Percentiles rank a stretch among this genome's conserved stretches.
phyloP scores from a whole-genome alignment of 1,140 invertebrate species.

The Spodoptera litura region DNA sequence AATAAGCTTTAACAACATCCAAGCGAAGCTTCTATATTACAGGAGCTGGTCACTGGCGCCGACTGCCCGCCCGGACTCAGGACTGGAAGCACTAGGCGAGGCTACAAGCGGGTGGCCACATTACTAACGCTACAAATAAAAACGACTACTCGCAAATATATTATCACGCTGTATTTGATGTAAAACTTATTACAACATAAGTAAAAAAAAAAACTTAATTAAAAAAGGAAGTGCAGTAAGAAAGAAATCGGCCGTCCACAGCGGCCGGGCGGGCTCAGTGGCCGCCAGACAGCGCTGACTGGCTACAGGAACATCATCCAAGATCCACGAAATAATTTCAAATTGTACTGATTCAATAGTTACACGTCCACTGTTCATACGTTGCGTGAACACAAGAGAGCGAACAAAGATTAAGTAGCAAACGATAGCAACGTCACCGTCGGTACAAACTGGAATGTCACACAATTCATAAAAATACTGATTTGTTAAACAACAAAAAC shows the following conservation, averaged over 20 bases:
- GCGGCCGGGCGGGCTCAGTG: neutral
- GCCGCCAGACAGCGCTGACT: no score
- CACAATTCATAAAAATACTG: conserved; percentile 84
- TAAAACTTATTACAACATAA: conserved; percentile 73
- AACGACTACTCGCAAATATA: conserved; percentile 72
- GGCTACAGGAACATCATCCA: conserved; percentile 28
- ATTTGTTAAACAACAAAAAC: conserved; percentile 80
- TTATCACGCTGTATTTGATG: conserved; percentile 76
- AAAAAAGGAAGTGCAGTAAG: conserved; percentile 64
- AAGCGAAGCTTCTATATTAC: conserved; percentile 60
- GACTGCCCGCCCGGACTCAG: no score
- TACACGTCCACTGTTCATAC: conserved; percentile 34
- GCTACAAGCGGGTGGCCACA: conserved; percentile 71
- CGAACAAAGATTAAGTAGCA: conserved; percentile 68
- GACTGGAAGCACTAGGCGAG: conserved; percentile 65
- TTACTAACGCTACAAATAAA: conserved; percentile 57
- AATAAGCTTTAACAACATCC: conserved; percentile 70
- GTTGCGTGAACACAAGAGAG: conserved; percentile 42
- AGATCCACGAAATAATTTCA: conserved; percentile 40
- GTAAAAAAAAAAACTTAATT: conserved; percentile 65
- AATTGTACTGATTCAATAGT: conserved; percentile 54
- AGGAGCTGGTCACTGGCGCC: neutral
- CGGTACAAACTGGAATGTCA: conserved; percentile 83
- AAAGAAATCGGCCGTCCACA: conserved; percentile 49
- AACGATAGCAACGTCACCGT: conserved; percentile 61